Base-by-base conservation (phyloP, 2,888 invertebrate species). In the Hyles lineata region DNA sequence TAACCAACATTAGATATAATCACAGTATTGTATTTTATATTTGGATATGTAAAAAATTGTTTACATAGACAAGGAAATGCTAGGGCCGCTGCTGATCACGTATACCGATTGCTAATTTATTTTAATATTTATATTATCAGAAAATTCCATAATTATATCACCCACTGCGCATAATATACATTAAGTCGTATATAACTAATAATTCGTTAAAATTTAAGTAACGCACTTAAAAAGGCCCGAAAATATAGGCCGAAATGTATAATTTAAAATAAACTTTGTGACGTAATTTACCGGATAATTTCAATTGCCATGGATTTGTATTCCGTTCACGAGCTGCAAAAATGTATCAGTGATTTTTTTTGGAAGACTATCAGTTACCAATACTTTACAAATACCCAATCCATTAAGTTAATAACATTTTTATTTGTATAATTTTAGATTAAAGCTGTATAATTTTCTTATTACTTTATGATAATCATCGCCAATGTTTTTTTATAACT, bases 161-260 rank as follows among this genome's bases (percentile, higher is more conserved):
- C 50, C 15, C 67, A 15, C 50, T 23, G 2, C 21, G 67, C 23
- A 43, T 67, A 67, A 67, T 50, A 67, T 23, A 67, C 50, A 67
- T 67, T 67, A 50, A 67, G 67, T 67, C 67, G 67, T 67, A 43
- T 23, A 43, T 67, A 67, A 43, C 21, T 67, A 67, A 43, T 67
- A 67, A 67, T 67, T 67, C 67, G 50, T 50, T 50, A 50, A 7
- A 67, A 67, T 67, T 67, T 67, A 67, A 67, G 67, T 67, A 67
- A 67, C 67, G 6, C 67, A 67, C 23, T 67, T 50, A 23, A 62
- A 62, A 19, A 23, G 50, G 50, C 67, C 50, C 50, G 17, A 67
- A 50, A 43, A 11, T 11, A 21, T 6, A 23, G 43, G 67, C 67
- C 67, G 23, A 50, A 23, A 67, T 62, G 35, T 9, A 67, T 7